Base-by-base conservation (phyloP, 2,888 invertebrate genomes). In the Thera britannica region DNA sequence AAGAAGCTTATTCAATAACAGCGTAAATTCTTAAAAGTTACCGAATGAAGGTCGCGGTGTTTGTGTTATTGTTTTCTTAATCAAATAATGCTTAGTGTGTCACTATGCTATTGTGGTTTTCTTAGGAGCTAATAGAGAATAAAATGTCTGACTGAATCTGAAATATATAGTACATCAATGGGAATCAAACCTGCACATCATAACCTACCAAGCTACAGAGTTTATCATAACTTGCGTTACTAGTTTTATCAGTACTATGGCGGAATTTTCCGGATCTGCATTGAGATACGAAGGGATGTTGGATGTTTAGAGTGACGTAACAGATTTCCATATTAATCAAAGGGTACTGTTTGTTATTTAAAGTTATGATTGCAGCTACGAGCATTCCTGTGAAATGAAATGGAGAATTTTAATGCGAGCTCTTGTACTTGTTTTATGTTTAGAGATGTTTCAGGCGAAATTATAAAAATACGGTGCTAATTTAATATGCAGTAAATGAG, bases 241-340 rank as follows among this genome's bases (percentile, higher is more conserved):
- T 57, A 44, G 23, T 62, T 59, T 9, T n/a, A 58, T 2, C 49
- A 65, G 11, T 65, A 65, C 62, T 54, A 46, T 60, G 66, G 8
- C 54, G 8, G 54, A 41, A 59, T 69, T 57, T 63, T 59, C 64
- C 64, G 55, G 64, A 67, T 70, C 58, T 70, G 67, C 67, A 67
- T 62, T 59, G 67, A 62, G 62, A 64, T 64, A 67, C 62, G 56
- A 57, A 58, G 61, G 62, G 58, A 66, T 67, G 58, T 57, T 64
- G 57, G 62, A 69, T 67, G 67, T 67, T 64, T 62, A 60, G 59
- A 55, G 63, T 70, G 70, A 70, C 65, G 67, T 62, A 70, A 67
- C 65, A 59, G 62, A 70, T 70, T 70, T 67, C 64, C 67, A 67
- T 70, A 70, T 70, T 70, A 70, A 70, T 70, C 65, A 62, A 65